Conservation (phyloP, 2,888 invertebrate genomes). For the Molorchus minor region DNA sequence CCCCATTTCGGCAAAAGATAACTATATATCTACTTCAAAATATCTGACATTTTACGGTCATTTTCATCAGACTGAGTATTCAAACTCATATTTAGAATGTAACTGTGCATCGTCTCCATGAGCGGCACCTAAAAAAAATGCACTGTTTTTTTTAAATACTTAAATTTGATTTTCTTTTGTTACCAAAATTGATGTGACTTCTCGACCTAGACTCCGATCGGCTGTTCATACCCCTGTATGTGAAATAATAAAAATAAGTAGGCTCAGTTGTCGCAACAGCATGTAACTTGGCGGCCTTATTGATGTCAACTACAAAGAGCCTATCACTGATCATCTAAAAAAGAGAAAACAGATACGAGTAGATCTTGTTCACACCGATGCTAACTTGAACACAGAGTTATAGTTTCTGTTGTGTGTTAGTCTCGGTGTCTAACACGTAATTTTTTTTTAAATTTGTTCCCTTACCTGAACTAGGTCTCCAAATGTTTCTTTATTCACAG, state of each 20-base stretch:
- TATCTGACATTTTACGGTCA: slow-evolving; percentile 63
- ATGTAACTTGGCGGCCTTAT: slow-evolving; percentile 69
- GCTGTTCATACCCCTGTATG: slow-evolving; percentile 68
- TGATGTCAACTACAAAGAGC: slow-evolving; percentile 69
- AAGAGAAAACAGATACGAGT: neutral
- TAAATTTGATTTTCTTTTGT: slow-evolving; percentile 23
- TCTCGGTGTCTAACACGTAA: neutral
- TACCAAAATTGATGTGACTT: slow-evolving; percentile 68
- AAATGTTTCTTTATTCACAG: slow-evolving; percentile 50
- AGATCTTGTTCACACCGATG: neutral
- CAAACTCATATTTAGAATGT: slow-evolving; percentile 62
- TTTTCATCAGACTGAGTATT: slow-evolving; percentile 58
- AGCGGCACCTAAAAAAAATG: slow-evolving; percentile 65
- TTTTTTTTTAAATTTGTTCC: neutral
- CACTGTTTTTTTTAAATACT: neutral
- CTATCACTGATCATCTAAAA: slow-evolving; percentile 69
- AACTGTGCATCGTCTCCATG: slow-evolving; percentile 71
- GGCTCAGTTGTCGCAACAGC: slow-evolving; percentile 67
- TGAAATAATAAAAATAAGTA: slow-evolving; percentile 72
- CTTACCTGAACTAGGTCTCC: slow-evolving; percentile 41
- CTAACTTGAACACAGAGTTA: neutral
- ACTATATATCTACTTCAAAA: slow-evolving; percentile 66
- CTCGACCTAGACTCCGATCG: slow-evolving; percentile 65
- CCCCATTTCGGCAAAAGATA: slow-evolving; percentile 69
- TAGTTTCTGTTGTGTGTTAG: neutral